These are phyloP conservation scores for Stichodactyla mertensii DNA, from an alignment of 64 coral and sea anemone genomes.

Conservation along the genomic window DNA sequence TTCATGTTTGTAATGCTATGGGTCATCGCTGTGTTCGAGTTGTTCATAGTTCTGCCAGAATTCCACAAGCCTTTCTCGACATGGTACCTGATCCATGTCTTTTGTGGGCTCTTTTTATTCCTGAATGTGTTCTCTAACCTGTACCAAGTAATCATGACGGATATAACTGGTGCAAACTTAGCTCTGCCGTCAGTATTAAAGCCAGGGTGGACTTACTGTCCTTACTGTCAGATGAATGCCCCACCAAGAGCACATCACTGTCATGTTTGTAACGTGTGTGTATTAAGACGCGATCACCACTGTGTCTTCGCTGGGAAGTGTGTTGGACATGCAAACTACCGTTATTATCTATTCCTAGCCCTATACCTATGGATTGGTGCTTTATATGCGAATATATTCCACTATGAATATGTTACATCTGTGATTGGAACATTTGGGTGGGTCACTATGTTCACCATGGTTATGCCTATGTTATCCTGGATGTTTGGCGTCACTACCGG, in stretches of 20 bases:
- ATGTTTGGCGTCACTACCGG: slow-evolving; percentile 58
- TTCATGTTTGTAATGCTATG: slow-evolving; percentile 83
- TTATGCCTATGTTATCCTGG: slow-evolving; percentile 71
- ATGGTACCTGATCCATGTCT: slow-evolving; percentile 71
- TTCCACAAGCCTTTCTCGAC: slow-evolving; percentile 69
- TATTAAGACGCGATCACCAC: slow-evolving; percentile 89
- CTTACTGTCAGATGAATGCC: slow-evolving; percentile 83
- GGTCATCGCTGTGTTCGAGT: slow-evolving; percentile 69
- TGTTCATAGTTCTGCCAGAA: slow-evolving; percentile 71
- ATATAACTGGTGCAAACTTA: slow-evolving; percentile 72
- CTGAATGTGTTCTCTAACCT: slow-evolving; percentile 94
- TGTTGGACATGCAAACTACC: slow-evolving; percentile 87
- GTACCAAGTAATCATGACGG: slow-evolving; percentile 72
- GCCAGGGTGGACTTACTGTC: slow-evolving; percentile 92
- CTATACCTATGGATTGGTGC: slow-evolving; percentile 90
- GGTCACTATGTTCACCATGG: slow-evolving; percentile 73
- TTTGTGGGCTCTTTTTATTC: slow-evolving; percentile 70
- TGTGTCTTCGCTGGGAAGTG: slow-evolving; percentile 94
- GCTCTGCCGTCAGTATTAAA: slow-evolving; percentile 85
- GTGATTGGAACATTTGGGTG: slow-evolving; percentile 61
- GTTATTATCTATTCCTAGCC: slow-evolving; percentile 84
- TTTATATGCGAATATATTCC: slow-evolving; percentile 83
- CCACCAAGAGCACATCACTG: slow-evolving; percentile 88
- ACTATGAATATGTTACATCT: slow-evolving; percentile 72
- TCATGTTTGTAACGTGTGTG: slow-evolving; percentile 82